Percentiles rank a stretch among this genome's conserved stretches.
phyloP scores from a whole-genome alignment of 2,113 vertebrate genomes.

The Anseranas semipalmata region DNA sequence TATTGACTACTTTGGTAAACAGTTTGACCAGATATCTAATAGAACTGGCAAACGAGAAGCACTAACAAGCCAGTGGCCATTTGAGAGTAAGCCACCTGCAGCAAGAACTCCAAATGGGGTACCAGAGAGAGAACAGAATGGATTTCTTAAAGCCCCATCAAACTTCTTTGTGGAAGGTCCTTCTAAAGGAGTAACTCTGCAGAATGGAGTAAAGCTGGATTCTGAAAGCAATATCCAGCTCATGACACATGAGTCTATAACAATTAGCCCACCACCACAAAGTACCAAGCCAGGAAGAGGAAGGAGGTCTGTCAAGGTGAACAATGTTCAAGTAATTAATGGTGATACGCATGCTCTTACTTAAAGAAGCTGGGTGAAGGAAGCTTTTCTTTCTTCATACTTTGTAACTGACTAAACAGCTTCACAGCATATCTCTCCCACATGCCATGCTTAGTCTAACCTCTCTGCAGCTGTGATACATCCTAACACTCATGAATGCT shows the following conservation, averaged over 20 bases:
- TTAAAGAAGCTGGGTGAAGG: slow-evolving; percentile 57
- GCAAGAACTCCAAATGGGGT: slow-evolving; percentile 75
- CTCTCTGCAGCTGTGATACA: background rate
- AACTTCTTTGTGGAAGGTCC: slow-evolving; percentile 82
- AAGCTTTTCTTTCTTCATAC: background rate
- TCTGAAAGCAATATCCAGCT: slow-evolving; percentile 71
- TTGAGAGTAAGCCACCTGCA: slow-evolving; percentile 65
- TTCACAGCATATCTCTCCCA: background rate
- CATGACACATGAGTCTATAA: slow-evolving; percentile 82
- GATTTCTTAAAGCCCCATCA: slow-evolving; percentile 66
- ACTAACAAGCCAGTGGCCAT: slow-evolving; percentile 80
- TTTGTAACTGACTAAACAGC: background rate
- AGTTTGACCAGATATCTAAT: slow-evolving; percentile 86
- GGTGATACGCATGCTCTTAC: slow-evolving; percentile 60
- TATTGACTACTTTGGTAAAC: slow-evolving; percentile 78
- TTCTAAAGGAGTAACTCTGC: slow-evolving; percentile 68
- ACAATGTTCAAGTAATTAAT: slow-evolving; percentile 59
- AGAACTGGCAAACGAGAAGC: slow-evolving; percentile 83
- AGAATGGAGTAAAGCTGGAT: slow-evolving; percentile 78
- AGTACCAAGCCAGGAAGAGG: slow-evolving; percentile 90
- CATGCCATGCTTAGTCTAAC: background rate
- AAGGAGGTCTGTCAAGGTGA: slow-evolving; percentile 94
- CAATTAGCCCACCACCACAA: slow-evolving; percentile 92
- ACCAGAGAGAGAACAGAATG: slow-evolving; percentile 79
- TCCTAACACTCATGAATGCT: background rate